Evolutionary conservation across 2,888 invertebrate genomes (phyloP).

Genomic region (Trichopoda pennipes): DNA sequence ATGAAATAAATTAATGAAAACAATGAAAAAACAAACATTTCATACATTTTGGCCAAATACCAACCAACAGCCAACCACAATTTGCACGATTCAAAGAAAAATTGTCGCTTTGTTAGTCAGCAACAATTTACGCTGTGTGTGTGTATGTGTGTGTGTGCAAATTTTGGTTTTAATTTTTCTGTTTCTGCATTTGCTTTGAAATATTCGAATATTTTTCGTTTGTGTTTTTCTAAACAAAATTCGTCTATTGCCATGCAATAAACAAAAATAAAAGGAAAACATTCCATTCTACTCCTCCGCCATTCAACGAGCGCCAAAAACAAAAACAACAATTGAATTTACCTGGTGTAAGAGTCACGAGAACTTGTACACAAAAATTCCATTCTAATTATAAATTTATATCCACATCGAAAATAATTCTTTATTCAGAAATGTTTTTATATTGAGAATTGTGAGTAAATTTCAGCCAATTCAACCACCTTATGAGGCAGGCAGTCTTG

Average conservation of each 20-base stretch:
- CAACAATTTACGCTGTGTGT: conserved; percentile 24
- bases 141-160: conserved; percentile 23
- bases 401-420: not conserved
- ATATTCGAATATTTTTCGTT: conserved; percentile 1
- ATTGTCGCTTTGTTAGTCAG: conserved; percentile 51
- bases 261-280: conserved; percentile 16
- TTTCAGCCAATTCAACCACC: conserved; percentile 20
- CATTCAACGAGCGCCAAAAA: conserved; percentile 25
- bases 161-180: conserved; percentile 25
- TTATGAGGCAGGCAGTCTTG: not conserved
- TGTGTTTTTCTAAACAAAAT: conserved; percentile 38
- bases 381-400: conserved; percentile 56
- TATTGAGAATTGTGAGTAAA: conserved; percentile 8
- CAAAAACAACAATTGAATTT: conserved; percentile 41
- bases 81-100: conserved; percentile 43
- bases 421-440: not conserved
- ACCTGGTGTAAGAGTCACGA: conserved; percentile 43
- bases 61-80: conserved; percentile 61
- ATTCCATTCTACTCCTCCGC: conserved; percentile 57
- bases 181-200: not conserved
- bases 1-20: conserved; percentile 12
- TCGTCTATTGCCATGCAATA: conserved; percentile 6
- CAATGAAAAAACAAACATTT: not conserved
- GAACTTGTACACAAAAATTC: conserved; percentile 44
- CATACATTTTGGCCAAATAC: conserved; percentile 51